Percentiles rank a stretch among this genome's conserved stretches.
These are phyloP conservation scores for Drosophila littoralis DNA, from an alignment of 1,140 invertebrate species.

Conservation along the genomic window DNA sequence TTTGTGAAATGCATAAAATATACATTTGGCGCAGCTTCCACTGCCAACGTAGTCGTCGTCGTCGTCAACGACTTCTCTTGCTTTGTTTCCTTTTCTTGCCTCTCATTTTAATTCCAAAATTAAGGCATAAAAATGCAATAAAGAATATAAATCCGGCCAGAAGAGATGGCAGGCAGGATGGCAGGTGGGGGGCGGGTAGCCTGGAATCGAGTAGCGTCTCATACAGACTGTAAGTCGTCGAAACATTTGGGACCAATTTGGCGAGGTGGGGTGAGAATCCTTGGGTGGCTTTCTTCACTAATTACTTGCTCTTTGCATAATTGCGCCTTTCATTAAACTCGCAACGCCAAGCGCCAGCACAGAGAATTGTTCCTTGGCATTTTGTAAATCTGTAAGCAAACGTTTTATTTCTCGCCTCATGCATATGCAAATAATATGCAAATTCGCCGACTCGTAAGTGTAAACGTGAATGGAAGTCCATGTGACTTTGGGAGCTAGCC, in stretches of 20 bases:
- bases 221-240: background rate
- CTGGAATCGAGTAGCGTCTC: background rate
- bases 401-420: conserved; percentile 52
- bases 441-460: conserved; percentile 35
- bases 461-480: background rate
- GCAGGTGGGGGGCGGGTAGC: no score
- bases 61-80: background rate
- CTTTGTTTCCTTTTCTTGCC: conserved; percentile 65
- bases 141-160: conserved; percentile 18
- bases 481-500: conserved; percentile 1
- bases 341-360: conserved; percentile 9
- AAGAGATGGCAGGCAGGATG: no score
- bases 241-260: conserved; percentile 24
- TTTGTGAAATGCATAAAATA: conserved; percentile 77
- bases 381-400: conserved; percentile 70
- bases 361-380: conserved; percentile 25
- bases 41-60: conserved; percentile 54
- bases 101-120: conserved; percentile 39
- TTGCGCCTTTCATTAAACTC: conserved; percentile 69
- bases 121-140: conserved; percentile 63
- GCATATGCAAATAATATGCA: conserved; percentile 77
- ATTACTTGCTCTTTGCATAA: conserved; percentile 78
- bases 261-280: conserved; percentile 5
- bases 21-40: conserved; percentile 60
- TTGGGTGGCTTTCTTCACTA: conserved; percentile 45